A percentile compares a stretch with the other conserved stretches of the same genome.
Evolutionary conservation across 2,797 vertebrate species (phyloP).

Genomic region (Arrhamphus sclerolepis): DNA sequence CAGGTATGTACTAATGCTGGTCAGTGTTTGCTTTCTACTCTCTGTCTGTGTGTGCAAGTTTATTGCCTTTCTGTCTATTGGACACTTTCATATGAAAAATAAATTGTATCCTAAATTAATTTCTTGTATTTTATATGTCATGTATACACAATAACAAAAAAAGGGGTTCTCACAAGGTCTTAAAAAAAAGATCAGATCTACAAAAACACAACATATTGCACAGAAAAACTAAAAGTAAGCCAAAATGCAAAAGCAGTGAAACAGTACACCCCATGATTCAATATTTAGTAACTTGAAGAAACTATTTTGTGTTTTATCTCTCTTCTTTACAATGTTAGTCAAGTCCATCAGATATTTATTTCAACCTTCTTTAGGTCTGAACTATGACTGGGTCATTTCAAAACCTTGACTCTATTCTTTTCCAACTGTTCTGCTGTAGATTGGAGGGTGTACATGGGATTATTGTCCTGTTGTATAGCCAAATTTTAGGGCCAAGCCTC

Average conservation of each 20-base stretch:
- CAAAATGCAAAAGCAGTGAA: no score
- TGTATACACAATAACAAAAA: no score
- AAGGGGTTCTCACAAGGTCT: no score
- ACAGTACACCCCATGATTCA: no score
- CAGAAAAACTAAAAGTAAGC: no score
- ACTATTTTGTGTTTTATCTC: no score
- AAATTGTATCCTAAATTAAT: no score
- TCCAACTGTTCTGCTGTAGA: not conserved
- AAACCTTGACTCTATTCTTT: not conserved
- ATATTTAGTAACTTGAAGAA: no score
- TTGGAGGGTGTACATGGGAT: not conserved
- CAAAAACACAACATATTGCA: no score
- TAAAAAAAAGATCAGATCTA: no score
- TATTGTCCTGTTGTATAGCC: not conserved
- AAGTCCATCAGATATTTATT: not conserved
- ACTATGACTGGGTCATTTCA: not conserved
- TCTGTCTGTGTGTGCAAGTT: not conserved
- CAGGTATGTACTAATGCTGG: conserved; percentile 62
- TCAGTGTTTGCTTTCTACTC: not conserved
- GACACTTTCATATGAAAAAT: not conserved
- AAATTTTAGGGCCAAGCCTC: not conserved
- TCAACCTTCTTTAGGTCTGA: not conserved
- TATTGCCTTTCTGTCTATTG: conserved; percentile 26
- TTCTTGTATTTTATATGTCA: no score
- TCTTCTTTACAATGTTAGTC: not conserved